phyloP scores from a whole-genome alignment of 1,140 invertebrate species.

The Parapsyche elsis region DNA sequence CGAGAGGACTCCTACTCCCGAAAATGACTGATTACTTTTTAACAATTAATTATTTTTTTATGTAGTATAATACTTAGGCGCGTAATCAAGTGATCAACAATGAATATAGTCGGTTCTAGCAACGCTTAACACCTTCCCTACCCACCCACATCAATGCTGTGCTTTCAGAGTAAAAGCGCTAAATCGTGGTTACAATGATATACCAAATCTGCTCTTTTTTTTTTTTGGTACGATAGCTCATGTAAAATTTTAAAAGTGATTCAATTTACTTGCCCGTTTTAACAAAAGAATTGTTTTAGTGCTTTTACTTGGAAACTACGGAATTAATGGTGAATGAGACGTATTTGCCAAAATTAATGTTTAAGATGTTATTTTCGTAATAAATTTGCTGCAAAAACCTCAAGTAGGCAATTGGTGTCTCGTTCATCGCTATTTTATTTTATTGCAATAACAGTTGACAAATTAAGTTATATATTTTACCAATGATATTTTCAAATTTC shows the following conservation, averaged over 20 bases:
- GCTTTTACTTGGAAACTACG: too few species aligned
- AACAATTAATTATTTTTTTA: conserved; percentile 36
- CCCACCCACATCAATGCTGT: too few species aligned
- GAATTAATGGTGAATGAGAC: not conserved
- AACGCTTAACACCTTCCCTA: not conserved
- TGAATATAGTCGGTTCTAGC: not conserved
- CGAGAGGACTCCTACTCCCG: conserved; percentile 43
- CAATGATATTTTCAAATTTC: conserved; percentile 14
- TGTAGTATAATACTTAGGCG: conserved; percentile 34
- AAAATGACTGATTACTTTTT: conserved; percentile 52
- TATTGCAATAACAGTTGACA: too few species aligned
- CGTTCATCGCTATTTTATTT: not conserved
- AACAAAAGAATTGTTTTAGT: too few species aligned
- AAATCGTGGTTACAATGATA: too few species aligned
- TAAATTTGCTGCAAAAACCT: not conserved
- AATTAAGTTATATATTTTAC: conserved; percentile 8
- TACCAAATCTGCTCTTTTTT: too few species aligned
- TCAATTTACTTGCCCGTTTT: too few species aligned
- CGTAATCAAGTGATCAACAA: not conserved
- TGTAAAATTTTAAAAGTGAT: too few species aligned
- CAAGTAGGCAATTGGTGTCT: not conserved
- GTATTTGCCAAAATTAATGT: not conserved
- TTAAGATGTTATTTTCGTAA: not conserved
- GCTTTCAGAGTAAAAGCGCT: too few species aligned
- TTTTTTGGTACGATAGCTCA: too few species aligned